Conservation (phyloP, 2,797 vertebrate genomes). For the Lagodon rhomboides region DNA sequence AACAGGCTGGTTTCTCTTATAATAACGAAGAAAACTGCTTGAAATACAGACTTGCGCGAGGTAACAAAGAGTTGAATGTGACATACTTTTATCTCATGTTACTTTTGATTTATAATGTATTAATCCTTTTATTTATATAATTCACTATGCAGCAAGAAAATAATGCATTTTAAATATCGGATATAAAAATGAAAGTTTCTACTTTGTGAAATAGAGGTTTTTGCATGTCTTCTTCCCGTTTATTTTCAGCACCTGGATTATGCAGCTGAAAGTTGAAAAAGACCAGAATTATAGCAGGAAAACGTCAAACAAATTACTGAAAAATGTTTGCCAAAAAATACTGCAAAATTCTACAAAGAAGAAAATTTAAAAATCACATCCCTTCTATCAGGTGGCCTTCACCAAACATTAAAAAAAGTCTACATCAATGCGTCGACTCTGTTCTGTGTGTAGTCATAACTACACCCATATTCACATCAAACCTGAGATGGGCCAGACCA, state of each 20-base stretch:
- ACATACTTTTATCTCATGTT: not conserved
- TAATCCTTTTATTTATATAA: not conserved
- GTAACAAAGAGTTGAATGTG: not conserved
- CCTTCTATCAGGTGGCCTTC: conserved; percentile 63
- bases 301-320: conserved; percentile 27
- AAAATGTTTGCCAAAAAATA: conserved; percentile 32
- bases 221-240: not conserved
- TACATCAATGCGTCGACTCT: conserved; percentile 68
- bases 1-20: not conserved
- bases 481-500: conserved; percentile 77
- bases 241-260: conserved; percentile 19
- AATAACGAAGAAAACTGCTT: not conserved
- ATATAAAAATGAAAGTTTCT: not conserved
- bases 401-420: conserved; percentile 74
- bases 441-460: conserved; percentile 78
- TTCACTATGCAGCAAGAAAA: not conserved
- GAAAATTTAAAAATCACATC: conserved; percentile 41
- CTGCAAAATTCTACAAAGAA: conserved; percentile 7
- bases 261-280: conserved; percentile 22
- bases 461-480: conserved; percentile 80
- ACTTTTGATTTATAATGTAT: not conserved
- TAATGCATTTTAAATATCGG: not conserved
- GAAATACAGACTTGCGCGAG: not conserved
- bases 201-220: conserved; percentile 1
- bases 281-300: conserved; percentile 37